Percentiles rank a stretch among this genome's conserved stretches.
phyloP scores from a whole-genome alignment of 2,797 vertebrate species.

The Decapterus maruadsi region DNA sequence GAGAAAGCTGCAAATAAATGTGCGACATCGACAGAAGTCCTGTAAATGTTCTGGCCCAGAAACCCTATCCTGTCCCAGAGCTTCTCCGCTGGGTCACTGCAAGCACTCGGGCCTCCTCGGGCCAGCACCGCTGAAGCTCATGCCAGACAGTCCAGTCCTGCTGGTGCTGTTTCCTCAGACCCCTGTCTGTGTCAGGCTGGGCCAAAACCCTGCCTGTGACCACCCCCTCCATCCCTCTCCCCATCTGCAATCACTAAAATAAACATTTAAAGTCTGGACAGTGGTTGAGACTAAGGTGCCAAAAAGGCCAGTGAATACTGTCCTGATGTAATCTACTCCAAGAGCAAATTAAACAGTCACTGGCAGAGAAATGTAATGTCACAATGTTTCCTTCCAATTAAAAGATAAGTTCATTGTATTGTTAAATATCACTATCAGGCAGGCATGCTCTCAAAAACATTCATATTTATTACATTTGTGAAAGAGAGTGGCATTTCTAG shows the following conservation, averaged over 20 bases:
- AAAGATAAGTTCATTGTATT: neutral
- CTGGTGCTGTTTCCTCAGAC: conserved; percentile 6
- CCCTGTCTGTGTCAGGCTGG: conserved; percentile 9
- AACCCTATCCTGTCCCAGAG: conserved; percentile 55
- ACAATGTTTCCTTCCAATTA: neutral
- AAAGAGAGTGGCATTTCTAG: too few species aligned
- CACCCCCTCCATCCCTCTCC: neutral
- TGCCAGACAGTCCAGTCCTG: conserved; percentile 34
- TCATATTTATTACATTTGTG: neutral
- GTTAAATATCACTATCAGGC: neutral
- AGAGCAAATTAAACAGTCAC: neutral
- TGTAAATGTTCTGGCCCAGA: conserved; percentile 65
- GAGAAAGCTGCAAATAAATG: conserved; percentile 65
- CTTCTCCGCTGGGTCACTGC: conserved; percentile 50
- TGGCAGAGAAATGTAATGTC: neutral
- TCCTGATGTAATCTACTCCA: conserved; percentile 1
- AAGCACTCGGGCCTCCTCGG: conserved; percentile 24
- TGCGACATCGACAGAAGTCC: conserved; percentile 70
- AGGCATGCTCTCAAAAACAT: neutral
- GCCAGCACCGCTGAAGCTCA: conserved; percentile 24
- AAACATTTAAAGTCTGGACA: conserved; percentile 14
- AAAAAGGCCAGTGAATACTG: conserved; percentile 6
- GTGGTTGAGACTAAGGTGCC: neutral
- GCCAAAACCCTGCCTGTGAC: conserved; percentile 27
- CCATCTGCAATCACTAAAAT: conserved; percentile 21